Conservation (phyloP, 2,797 vertebrate genomes). For the Dendrocincla fuliginosa region DNA sequence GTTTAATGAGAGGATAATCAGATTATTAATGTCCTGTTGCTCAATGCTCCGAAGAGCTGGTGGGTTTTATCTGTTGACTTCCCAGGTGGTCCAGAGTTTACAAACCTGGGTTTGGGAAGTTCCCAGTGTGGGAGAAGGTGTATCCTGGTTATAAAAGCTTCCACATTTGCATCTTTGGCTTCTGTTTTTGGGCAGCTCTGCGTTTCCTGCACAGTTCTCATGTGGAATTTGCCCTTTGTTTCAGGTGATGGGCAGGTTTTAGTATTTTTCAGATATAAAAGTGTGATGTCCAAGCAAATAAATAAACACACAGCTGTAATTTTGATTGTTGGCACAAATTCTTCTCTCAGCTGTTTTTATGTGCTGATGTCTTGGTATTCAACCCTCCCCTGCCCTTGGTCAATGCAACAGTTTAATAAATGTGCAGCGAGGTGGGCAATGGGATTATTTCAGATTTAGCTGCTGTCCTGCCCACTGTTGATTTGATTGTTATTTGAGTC, state of each 20-base stretch:
- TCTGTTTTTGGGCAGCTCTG: rapidly evolving
- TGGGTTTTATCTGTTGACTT: neutral
- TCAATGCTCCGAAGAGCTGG: neutral
- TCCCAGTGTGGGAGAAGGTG: neutral
- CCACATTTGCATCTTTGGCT: neutral
- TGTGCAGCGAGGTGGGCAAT: neutral
- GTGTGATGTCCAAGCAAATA: too few relatives aligned
- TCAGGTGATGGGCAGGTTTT: neutral
- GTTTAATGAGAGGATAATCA: neutral
- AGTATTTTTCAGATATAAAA: neutral
- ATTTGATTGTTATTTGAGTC: constrained; percentile 31
- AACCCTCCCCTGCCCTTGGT: neutral
- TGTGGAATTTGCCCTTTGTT: neutral
- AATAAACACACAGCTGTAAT: neutral
- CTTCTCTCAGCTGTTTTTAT: neutral
- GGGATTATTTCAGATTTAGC: constrained; percentile 34
- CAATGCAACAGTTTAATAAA: neutral
- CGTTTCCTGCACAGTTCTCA: neutral
- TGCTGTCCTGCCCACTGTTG: neutral
- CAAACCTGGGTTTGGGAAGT: neutral
- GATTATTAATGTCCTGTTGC: neutral
- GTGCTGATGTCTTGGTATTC: neutral
- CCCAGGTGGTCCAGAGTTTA: neutral
- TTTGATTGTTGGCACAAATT: neutral
- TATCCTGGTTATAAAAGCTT: neutral